Base-by-base conservation (phyloP, 2,888 invertebrate genomes). In the Cheilosia pagana region DNA sequence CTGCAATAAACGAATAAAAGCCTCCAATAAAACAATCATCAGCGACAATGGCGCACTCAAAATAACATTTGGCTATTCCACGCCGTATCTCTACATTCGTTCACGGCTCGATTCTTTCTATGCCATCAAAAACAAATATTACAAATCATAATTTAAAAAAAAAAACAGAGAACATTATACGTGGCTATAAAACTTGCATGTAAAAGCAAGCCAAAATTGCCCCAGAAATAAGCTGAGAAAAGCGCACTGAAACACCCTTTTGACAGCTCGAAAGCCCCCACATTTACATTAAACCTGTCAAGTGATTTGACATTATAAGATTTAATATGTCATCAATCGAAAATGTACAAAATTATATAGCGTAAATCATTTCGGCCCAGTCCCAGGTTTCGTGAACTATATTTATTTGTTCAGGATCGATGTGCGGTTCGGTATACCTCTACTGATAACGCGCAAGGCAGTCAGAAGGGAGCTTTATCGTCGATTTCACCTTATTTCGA, bases 291-390 rank as follows among this genome's bases (percentile, higher is more conserved):
- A 45, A 74, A 88, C 89, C 88, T 90, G 87, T 88, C 88, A 88
- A 71, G 75, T 82, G 81, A 81, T 87, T 87, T 88, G 91, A 90
- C 90, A 90, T 88, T 89, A 90, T 89, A 87, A 88, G 89, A 90
- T 89, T 90, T 90, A 90, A 90, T 89, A 87, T 90, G 90, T 90
- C 90, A 90, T 67, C 59, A 60, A 82, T 74, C 62, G 68, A 63
- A 89, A 90, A 90, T 87, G 81, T 88, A 90, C 87, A 88, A 88
- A 88, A 90, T 89, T 89, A 83, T 89, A 83, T 70, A 41, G 45
- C 28, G 74, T 62, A 78, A 72, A 77, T 76, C 77, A 77, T 77
- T 53, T 41, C 21, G 2, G 28, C 50, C 50, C 8, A 21, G 23
- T 10, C n/a, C 16, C 10, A 50, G 21, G 50, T 23, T 23, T 50